Percentiles rank a stretch among this genome's conserved stretches.
Evolutionary conservation across 2,113 vertebrate species (phyloP).

Genomic region (Romanogobio albipinnatus): DNA sequence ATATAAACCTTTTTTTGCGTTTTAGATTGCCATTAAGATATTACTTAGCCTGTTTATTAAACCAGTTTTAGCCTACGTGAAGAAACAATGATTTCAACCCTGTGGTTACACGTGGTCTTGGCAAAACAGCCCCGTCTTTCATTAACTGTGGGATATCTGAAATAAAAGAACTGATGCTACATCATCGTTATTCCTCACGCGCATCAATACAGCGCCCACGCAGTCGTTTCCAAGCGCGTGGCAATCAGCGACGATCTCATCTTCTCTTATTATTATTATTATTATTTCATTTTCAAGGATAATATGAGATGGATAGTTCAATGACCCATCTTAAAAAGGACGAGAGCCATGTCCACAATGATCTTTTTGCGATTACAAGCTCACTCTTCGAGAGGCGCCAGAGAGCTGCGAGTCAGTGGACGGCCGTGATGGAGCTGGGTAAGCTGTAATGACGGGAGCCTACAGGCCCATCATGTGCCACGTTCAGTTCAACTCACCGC

Average conservation of each 20-base stretch:
- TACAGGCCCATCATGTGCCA: not conserved
- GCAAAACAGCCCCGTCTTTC: not conserved
- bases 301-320: constrained; percentile 42
- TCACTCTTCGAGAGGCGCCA: constrained; percentile 89
- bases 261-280: constrained; percentile 40
- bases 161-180: not conserved
- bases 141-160: not conserved
- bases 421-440: constrained; percentile 62
- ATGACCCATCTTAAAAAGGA: constrained; percentile 50
- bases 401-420: constrained; percentile 79
- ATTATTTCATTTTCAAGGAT: constrained; percentile 42
- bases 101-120: not conserved
- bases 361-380: constrained; percentile 72
- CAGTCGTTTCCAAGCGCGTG: not conserved
- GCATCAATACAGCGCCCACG: not conserved
- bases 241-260: constrained; percentile 14
- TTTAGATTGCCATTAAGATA: not conserved
- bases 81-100: not conserved
- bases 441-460: constrained; percentile 55
- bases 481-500: not conserved
- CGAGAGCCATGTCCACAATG: constrained; percentile 61
- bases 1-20: not conserved
- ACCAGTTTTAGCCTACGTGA: not conserved
- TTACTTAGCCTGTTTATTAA: not conserved
- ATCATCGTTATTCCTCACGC: not conserved